Percentiles rank a stretch among this genome's conserved stretches.
Evolutionary conservation across 2,797 vertebrate species (phyloP).

Genomic region (Euthynnus affinis): DNA sequence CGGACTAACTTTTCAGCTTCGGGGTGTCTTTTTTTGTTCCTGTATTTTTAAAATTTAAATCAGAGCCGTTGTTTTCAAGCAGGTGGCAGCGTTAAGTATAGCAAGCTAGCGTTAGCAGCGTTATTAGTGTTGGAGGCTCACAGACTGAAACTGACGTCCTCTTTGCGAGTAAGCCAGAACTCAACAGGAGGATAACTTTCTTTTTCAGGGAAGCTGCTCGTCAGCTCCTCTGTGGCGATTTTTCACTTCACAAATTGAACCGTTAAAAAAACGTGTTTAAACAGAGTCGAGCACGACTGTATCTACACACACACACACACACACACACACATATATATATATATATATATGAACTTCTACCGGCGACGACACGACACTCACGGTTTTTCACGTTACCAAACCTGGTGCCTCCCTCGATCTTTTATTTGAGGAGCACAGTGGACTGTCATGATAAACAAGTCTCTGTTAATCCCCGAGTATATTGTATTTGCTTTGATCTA

Average conservation of each 20-base stretch:
- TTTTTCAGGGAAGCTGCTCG: background rate
- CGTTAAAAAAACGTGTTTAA: background rate
- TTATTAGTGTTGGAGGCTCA: constrained; percentile 17
- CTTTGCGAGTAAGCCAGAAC: background rate
- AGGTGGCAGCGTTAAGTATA: constrained; percentile 44
- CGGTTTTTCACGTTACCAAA: background rate
- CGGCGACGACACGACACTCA: background rate
- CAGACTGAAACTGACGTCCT: constrained; percentile 40
- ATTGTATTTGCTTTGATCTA: too few relatives aligned
- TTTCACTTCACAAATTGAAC: rapidly evolving
- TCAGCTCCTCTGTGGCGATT: background rate
- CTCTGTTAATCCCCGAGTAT: background rate
- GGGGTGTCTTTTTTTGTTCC: background rate
- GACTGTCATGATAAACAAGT: background rate
- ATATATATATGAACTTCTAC: constrained; percentile 12
- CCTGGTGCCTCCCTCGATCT: background rate
- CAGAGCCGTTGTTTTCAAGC: background rate
- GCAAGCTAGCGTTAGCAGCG: constrained; percentile 64
- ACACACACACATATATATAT: too few relatives aligned
- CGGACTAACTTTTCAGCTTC: constrained; percentile 9
- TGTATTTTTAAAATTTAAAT: too few relatives aligned
- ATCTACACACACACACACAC: too few relatives aligned
- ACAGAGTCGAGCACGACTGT: background rate
- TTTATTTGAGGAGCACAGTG: background rate
- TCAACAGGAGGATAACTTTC: constrained; percentile 31